Base-by-base conservation (phyloP, 2,888 invertebrate genomes). In the Drosophila fulvimacula region DNA sequence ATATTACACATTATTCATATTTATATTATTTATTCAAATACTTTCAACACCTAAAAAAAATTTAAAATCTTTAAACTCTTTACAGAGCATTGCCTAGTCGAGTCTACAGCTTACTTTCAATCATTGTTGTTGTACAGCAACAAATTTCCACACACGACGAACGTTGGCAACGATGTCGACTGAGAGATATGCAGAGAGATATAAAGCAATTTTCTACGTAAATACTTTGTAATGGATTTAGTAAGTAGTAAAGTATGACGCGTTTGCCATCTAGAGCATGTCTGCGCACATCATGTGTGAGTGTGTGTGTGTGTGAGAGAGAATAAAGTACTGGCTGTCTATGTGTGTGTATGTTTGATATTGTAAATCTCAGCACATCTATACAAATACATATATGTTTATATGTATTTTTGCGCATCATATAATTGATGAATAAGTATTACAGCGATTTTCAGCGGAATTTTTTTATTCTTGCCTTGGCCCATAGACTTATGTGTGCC, bases 401-500 rank as follows among this genome's bases (percentile, higher is more conserved):
- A 48, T 15, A 42, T 74, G 63, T 63, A 71, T 73, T 83, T 84
- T 89, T 89, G 87, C 90, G 89, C 90, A 83, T 89, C 90, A 90
- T 89, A 89, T 89, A 90, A 90, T 89, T 89, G 90, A 89, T 86
- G 90, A 85, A 85, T 83, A 89, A 89, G 88, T 85, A 90, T 87
- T 89, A 90, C 85, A 81, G 80, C 80, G 81, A 88, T 82, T 88
- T 89, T 88, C 90, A 89, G 78, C 80, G 61, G 72, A 81, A 78
- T 79, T 85, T 74, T 84, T 74, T 72, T 73, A 61, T 71, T 73
- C 62, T 74, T 55, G 51, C 34, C 46, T 58, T 65, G 49, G 60
- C 55, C 63, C 66, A 61, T 69, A 15, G 51, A 69, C 74, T 74
- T 75, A 59, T 80, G 62, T 70, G 70, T 59, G 65, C 80, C 17